A percentile compares a stretch with the other conserved stretches of the same genome.
These are phyloP conservation scores for Leucophenga montana DNA, from an alignment of 2,888 invertebrate species.

Conservation along the genomic window DNA sequence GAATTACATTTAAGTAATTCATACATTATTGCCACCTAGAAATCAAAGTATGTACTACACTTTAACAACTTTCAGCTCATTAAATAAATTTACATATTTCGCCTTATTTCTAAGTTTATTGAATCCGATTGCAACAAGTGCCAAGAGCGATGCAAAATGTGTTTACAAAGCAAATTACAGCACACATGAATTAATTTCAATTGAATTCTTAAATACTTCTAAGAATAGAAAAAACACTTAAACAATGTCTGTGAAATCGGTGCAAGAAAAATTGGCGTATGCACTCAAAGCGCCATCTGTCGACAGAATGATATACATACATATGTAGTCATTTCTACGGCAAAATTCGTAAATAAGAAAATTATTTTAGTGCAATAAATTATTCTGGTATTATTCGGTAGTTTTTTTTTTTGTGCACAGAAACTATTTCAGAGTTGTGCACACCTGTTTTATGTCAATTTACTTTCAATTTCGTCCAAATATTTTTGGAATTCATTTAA, in stretches of 20 bases:
- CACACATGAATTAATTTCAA: slow-evolving; percentile 19
- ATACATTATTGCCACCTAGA: no score
- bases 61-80: no score
- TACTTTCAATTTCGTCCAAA: no score
- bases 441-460: no score
- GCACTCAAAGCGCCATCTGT: slow-evolving; percentile 16
- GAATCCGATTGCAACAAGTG: slow-evolving; percentile 48
- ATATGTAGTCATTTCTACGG: neutral
- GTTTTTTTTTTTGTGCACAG: no score
- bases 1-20: no score
- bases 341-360: neutral
- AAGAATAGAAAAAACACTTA: slow-evolving; percentile 20
- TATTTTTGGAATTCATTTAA: no score
- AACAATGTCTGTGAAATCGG: neutral
- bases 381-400: no score
- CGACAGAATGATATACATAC: slow-evolving; percentile 6
- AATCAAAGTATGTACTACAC: no score
- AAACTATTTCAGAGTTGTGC: no score
- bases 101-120: neutral
- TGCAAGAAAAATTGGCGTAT: neutral
- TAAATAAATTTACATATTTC: no score
- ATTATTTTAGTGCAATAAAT: no score
- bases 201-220: slow-evolving; percentile 20
- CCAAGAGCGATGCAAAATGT: slow-evolving; percentile 30
- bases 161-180: slow-evolving; percentile 27